Conservation (phyloP, 2,113 vertebrate genomes). For the Promerops cafer region DNA sequence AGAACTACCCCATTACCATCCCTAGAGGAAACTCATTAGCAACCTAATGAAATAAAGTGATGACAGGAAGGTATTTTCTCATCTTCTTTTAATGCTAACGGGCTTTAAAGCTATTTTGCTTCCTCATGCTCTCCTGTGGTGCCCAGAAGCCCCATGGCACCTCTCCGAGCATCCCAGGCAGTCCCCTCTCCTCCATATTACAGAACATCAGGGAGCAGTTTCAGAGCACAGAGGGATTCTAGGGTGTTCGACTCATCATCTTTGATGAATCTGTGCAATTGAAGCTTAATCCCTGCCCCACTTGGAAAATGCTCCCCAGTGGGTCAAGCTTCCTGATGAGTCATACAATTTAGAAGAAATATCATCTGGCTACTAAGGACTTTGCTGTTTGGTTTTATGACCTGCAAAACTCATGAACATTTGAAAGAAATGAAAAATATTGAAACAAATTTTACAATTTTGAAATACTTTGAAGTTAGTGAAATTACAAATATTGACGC, state of each 20-base stretch:
- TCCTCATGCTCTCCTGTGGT: neutral
- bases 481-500: neutral
- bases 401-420: neutral
- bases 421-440: neutral
- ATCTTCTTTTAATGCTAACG: slow-evolving; percentile 48
- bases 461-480: neutral
- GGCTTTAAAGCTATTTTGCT: slow-evolving; percentile 42
- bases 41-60: slow-evolving; percentile 56
- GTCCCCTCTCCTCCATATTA: neutral
- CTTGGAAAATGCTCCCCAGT: slow-evolving; percentile 12
- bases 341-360: neutral
- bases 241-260: neutral
- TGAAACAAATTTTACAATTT: neutral
- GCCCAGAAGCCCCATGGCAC: slow-evolving; percentile 5
- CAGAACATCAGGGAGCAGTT: slow-evolving; percentile 24
- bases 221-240: slow-evolving; percentile 20
- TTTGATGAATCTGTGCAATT: slow-evolving; percentile 37
- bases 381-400: neutral
- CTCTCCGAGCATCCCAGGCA: neutral
- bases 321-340: slow-evolving; percentile 21
- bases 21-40: slow-evolving; percentile 55
- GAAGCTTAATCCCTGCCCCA: slow-evolving; percentile 25
- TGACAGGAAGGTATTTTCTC: slow-evolving; percentile 54
- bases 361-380: neutral
- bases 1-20: slow-evolving; percentile 47